phyloP scores from a whole-genome alignment of 37 sponge, comb jelly and placozoan species.

The Hexactinellida sp. region DNA sequence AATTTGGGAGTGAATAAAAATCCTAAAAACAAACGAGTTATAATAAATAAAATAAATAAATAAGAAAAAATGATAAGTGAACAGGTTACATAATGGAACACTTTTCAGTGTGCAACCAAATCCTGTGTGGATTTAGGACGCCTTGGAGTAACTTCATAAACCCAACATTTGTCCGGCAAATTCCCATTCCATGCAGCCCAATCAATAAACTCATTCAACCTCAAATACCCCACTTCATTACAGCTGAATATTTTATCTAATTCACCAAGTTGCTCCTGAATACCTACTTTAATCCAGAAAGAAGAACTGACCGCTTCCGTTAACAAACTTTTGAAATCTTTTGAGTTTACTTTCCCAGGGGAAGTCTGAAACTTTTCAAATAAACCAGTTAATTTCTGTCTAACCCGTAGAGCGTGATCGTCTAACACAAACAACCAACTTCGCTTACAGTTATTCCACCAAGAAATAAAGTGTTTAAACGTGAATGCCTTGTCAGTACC shows the following conservation, averaged over 20 bases:
- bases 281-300: not conserved
- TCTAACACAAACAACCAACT: not conserved
- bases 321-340: not conserved
- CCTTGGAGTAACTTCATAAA: not conserved
- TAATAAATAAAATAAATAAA: not conserved
- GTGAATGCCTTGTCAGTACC: not conserved
- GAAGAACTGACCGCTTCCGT: not conserved
- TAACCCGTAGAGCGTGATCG: not conserved
- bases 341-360: not conserved
- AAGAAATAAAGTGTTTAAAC: not conserved
- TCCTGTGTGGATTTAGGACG: not conserved
- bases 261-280: not conserved
- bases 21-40: not conserved
- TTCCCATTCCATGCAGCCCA: not conserved
- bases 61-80: not conserved
- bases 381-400: not conserved
- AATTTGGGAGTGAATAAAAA: too few species aligned
- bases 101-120: not conserved
- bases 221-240: not conserved
- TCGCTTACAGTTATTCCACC: not conserved
- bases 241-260: not conserved
- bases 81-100: not conserved
- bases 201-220: not conserved
- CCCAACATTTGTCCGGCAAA: not conserved
- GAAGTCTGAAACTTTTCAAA: not conserved